Evolutionary conservation across 2,888 invertebrate genomes (phyloP), one percentile per base, ranked within the genome.

Genomic region (Leptogaster cylindrica): DNA sequence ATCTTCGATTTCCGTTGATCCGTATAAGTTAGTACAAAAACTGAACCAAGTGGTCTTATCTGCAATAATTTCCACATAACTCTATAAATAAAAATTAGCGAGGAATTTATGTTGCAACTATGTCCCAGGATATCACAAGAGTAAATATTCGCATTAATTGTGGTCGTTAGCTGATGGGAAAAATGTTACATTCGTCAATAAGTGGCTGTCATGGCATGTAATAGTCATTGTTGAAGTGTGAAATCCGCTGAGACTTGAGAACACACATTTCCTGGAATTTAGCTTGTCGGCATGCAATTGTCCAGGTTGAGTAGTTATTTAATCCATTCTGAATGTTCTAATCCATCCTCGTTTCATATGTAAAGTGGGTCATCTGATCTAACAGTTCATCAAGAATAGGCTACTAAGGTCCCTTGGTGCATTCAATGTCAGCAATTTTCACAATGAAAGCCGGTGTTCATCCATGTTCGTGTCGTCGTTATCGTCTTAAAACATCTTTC

Each of bases 321-420:
- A 36, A 36, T 36, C 12, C n/a, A 3, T 10, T 7, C 2, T 3
- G 12, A 36, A 8, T 3, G 18, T 25, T 12, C 58, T 7, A 39
- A 27, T 41, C 58, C 58, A 58, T 36, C 25, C 18, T 8, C 12
- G 58, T 25, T 58, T 36, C 25, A 23, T 58, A 58, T 58, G 58
- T 58, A 58, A 58, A 58, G 58, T 58, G 58, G 58, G 58, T 58
- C 58, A 58, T 58, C 41, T 39, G 58, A 58, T 58, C 58, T 58
- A 58, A 58, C 58, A 58, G 58, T 58, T 58, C 58, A 58, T 58
- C 58, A 58, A 58, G 58, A 58, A 58, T 58, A 25, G 39, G 58
- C 58, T 39, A 58, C 58, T 39, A 20, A 39, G 58, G 25, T 39
- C 41, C 39, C 27, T 58, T 36, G 25, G 18, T 58, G 31, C 58